phyloP scores from a whole-genome alignment of 2,888 invertebrate species.

The Diloba caeruleocephala region DNA sequence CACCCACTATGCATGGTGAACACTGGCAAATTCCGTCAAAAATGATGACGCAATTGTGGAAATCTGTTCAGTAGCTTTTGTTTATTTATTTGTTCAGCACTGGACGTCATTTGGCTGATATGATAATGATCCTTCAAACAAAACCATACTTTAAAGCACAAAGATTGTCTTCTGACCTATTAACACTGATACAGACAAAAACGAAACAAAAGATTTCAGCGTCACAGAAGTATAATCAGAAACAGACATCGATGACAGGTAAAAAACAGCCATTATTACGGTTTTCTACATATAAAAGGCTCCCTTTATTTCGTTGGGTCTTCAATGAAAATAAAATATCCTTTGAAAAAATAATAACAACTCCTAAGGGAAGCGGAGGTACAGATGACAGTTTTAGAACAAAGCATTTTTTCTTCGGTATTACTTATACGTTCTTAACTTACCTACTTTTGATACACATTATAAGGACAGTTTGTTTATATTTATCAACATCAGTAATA shows the following conservation, averaged over 20 bases:
- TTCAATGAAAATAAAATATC: slow-evolving; percentile 60
- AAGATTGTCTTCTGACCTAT: background rate
- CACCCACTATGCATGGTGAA: too few relatives aligned
- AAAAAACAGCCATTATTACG: slow-evolving; percentile 73
- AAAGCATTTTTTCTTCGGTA: slow-evolving; percentile 53
- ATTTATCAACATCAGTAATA: background rate
- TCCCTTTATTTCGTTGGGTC: slow-evolving; percentile 63
- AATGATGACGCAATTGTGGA: too few relatives aligned
- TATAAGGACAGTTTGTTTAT: background rate
- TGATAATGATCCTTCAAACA: too few relatives aligned
- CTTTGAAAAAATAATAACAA: slow-evolving; percentile 67
- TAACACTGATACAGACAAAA: slow-evolving; percentile 3
- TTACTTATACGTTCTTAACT: slow-evolving; percentile 7
- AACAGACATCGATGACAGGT: slow-evolving; percentile 71
- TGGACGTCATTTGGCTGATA: too few relatives aligned
- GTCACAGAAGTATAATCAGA: slow-evolving; percentile 52
- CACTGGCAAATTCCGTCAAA: too few relatives aligned
- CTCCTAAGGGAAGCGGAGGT: slow-evolving; percentile 57
- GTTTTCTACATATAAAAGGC: slow-evolving; percentile 68
- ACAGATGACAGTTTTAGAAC: slow-evolving; percentile 68
- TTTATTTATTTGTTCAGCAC: too few relatives aligned
- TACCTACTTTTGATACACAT: too few relatives aligned
- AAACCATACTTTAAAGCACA: background rate
- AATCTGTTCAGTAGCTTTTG: too few relatives aligned
- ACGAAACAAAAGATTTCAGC: slow-evolving; percentile 54